Evolutionary conservation across 2,888 invertebrate species (phyloP).

Genomic region (Candidula unifasciata): DNA sequence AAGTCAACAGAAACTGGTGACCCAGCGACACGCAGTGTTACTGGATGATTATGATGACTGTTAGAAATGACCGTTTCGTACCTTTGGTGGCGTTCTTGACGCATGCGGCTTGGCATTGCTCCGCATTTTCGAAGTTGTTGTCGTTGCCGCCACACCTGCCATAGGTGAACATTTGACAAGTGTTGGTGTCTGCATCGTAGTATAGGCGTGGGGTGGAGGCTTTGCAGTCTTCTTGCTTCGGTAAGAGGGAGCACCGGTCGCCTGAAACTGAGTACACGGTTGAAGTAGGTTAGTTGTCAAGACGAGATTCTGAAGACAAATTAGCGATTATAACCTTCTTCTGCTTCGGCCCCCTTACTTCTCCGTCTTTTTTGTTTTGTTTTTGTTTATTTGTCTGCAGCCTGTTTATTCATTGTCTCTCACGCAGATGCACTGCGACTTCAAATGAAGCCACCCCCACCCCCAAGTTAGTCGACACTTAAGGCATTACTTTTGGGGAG

Average conservation of each 20-base stretch:
- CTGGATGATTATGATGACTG: too few relatives aligned
- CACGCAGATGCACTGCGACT: too few relatives aligned
- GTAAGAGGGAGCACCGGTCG: constrained; percentile 13
- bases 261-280: background rate
- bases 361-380: too few relatives aligned
- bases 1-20: too few relatives aligned
- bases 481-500: too few relatives aligned
- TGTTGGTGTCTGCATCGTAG: constrained; percentile 82
- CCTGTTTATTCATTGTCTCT: too few relatives aligned
- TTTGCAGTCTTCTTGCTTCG: constrained; percentile 58
- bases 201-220: constrained; percentile 81
- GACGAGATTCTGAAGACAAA: background rate
- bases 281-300: background rate
- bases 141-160: constrained; percentile 79
- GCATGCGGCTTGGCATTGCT: constrained; percentile 83
- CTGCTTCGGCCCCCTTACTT: too few relatives aligned
- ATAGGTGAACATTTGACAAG: constrained; percentile 85
- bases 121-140: constrained; percentile 85
- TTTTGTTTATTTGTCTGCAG: too few relatives aligned
- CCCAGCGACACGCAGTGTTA: too few relatives aligned
- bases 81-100: background rate
- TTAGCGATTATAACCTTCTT: too few relatives aligned
- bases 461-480: too few relatives aligned
- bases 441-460: too few relatives aligned
- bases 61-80: background rate